Evolutionary conservation across 2,888 invertebrate species (phyloP).

Genomic region (Apotomis betuletana): DNA sequence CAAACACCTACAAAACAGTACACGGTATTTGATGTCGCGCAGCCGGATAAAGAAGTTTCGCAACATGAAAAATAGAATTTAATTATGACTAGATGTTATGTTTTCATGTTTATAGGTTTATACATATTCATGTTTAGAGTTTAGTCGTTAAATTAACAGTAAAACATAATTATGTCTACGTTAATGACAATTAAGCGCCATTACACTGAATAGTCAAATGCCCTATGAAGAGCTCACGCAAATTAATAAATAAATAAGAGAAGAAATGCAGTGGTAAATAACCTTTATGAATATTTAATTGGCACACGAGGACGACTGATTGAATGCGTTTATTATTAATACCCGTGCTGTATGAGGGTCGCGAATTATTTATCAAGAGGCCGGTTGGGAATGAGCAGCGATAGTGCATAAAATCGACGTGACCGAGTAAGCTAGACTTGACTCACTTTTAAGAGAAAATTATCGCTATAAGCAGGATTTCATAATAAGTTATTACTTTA

Average conservation of each 20-base stretch:
- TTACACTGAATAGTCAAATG: slow-evolving; percentile 1
- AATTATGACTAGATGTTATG: background rate
- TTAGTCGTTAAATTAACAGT: no score
- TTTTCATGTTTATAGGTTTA: no score
- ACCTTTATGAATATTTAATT: slow-evolving; percentile 68
- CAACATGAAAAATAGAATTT: no score
- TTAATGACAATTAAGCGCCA: slow-evolving; percentile 3
- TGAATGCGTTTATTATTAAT: slow-evolving; percentile 72
- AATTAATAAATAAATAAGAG: slow-evolving; percentile 10
- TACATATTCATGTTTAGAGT: no score
- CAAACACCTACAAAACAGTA: background rate
- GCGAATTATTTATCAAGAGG: slow-evolving; percentile 69
- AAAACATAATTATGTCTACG: no score
- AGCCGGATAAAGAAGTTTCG: no score
- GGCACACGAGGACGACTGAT: slow-evolving; percentile 67
- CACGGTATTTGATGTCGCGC: no score
- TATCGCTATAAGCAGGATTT: slow-evolving; percentile 45
- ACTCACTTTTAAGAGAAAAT: slow-evolving; percentile 52
- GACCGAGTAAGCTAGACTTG: slow-evolving; percentile 52
- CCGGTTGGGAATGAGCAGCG: slow-evolving; percentile 65
- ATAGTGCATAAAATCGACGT: slow-evolving; percentile 66
- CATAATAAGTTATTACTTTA: no score
- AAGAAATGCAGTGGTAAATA: slow-evolving; percentile 38
- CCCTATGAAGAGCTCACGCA: background rate
- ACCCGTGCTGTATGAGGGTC: slow-evolving; percentile 68